Conservation (phyloP, 2,888 invertebrate genomes). For the Drosophila anomalata region DNA sequence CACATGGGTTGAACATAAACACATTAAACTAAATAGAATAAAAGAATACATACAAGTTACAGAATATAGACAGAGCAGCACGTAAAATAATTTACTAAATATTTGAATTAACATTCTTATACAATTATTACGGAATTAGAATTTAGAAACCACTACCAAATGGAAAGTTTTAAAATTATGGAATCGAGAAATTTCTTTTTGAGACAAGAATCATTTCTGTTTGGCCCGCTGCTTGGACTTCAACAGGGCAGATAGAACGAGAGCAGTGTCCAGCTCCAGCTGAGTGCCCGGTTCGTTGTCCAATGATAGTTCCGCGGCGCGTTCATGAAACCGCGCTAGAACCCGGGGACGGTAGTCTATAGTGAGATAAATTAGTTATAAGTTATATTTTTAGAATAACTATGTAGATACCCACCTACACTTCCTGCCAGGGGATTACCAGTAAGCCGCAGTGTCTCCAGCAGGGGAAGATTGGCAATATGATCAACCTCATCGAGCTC, state of each 20-base stretch:
- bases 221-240: constrained; percentile 75
- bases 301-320: constrained; percentile 92
- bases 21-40: neutral
- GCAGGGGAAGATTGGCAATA: constrained; percentile 92
- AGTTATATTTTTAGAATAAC: neutral
- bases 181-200: constrained; percentile 1
- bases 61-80: constrained; percentile 6
- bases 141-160: constrained; percentile 5
- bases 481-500: constrained; percentile 92
- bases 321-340: constrained; percentile 92
- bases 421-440: constrained; percentile 93
- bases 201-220: constrained; percentile 55
- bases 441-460: constrained; percentile 93
- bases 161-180: constrained; percentile 1
- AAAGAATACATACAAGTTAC: neutral
- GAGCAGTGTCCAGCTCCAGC: constrained; percentile 95
- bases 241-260: constrained; percentile 94
- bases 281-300: constrained; percentile 95
- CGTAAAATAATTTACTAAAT: constrained; percentile 14
- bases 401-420: constrained; percentile 76
- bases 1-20: constrained; percentile 26
- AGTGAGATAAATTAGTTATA: neutral
- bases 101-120: neutral
- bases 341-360: constrained; percentile 95
- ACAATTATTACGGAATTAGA: neutral